Evolutionary conservation across 2,113 vertebrate species (phyloP).

Genomic region (Cynocephalus volans): DNA sequence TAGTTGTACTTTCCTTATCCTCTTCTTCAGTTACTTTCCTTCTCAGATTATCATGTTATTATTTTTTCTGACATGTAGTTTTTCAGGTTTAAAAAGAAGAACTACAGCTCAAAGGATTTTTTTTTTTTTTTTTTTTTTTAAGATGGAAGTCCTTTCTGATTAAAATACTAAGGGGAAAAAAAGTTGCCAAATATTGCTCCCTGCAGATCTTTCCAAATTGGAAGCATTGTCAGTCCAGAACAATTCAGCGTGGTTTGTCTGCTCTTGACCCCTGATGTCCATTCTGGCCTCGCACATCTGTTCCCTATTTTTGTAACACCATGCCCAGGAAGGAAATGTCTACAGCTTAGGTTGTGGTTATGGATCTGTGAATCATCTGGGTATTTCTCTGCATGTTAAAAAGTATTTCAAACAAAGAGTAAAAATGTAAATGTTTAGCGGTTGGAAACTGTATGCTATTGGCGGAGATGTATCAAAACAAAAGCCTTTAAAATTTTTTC

Average conservation of each 20-base stretch:
- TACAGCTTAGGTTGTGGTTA: constrained; percentile 35
- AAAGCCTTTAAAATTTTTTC: not conserved
- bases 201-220: not conserved
- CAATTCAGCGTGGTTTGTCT: not conserved
- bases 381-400: not conserved
- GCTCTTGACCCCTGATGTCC: not conserved
- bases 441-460: not conserved
- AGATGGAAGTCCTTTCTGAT: not conserved
- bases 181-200: not conserved
- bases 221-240: not conserved
- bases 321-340: constrained; percentile 13
- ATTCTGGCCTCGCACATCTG: not conserved
- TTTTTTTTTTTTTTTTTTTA: not conserved
- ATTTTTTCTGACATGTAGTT: constrained; percentile 4
- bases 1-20: not conserved
- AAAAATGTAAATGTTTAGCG: not conserved
- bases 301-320: constrained; percentile 55
- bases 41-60: constrained; percentile 11
- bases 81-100: constrained; percentile 47
- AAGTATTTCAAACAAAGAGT: constrained; percentile 27
- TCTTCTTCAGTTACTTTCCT: not conserved
- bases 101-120: not conserved
- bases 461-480: not conserved
- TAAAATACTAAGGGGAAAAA: too few species aligned
- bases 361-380: constrained; percentile 23